Evolutionary conservation across 2,113 vertebrate species (phyloP), one percentile per base, ranked within the genome.

Genomic region (Sander vitreus): DNA sequence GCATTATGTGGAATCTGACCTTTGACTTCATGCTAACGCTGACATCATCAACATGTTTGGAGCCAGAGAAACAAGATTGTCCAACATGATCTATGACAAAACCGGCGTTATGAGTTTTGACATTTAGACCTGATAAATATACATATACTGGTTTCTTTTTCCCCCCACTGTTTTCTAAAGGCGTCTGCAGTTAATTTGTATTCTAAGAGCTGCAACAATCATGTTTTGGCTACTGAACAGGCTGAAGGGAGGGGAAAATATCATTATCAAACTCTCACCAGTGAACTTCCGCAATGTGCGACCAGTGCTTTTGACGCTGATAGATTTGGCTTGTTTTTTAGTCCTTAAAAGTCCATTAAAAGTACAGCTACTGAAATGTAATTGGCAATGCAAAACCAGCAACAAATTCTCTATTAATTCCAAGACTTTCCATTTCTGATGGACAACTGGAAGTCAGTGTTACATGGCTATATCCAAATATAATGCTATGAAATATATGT

Each of bases 1-100:
- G 54, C 77, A 78, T 81, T 27, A 87, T 77, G 65, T 75, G 63
- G 78, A 89, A 83, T 91, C 85, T 90, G 50, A 90, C 91, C 91
- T 91, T 89, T 91, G 89, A 91, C 88, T 54, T 84, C 13, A 45
- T 9, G 57, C 70, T 85, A 57, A 73, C 73, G 36, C 39, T 85
- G 81, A 88, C 91, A 73, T 89, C 85, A 87, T 77, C 65, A 60
- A 33, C 45, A 48, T 77, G 76, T 89, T 81, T 70, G 76, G 64
- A 83, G 86, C 59, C 0, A 12, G 55, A 63, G 66, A 27, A 82
- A 83, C 59, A 83, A 55, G 70, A 47, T 23, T 55, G 48, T 67
- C 64, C 14, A 45, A 53, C 43, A 60, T 62, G 63, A 81, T 85
- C 14, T 51, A 12, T 30, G 70, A 76, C 69, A 60, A 78, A 76